Conservation (phyloP, 2,797 vertebrate species). For the Synaphobranchus kaupii region DNA sequence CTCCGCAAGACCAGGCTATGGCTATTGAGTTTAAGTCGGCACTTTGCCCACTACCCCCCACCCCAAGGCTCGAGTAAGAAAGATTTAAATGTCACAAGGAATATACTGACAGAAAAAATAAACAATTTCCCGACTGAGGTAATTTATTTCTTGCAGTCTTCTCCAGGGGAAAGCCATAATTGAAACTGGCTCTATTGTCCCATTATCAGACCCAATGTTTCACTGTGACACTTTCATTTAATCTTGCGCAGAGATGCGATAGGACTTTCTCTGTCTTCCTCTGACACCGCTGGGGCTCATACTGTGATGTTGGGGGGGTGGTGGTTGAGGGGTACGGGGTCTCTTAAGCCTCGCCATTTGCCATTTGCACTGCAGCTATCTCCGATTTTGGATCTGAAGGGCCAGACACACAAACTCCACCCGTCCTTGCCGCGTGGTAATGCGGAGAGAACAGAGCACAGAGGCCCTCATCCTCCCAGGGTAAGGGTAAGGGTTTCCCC, state of each 20-base stretch:
- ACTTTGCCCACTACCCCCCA: background rate
- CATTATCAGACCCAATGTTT: constrained; percentile 55
- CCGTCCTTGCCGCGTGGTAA: background rate
- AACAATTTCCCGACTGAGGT: constrained; percentile 55
- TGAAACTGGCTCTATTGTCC: constrained; percentile 54
- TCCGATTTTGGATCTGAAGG: constrained; percentile 12
- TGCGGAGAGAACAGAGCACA: background rate
- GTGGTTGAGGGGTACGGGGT: background rate
- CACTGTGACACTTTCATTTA: constrained; percentile 57
- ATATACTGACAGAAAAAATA: constrained; percentile 52
- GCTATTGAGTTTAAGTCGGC: constrained; percentile 46
- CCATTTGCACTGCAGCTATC: constrained; percentile 23
- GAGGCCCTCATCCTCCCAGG: background rate
- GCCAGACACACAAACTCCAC: background rate
- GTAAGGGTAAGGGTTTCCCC: background rate
- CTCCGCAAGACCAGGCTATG: constrained; percentile 39
- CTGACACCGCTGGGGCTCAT: constrained; percentile 35
- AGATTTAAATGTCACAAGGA: constrained; percentile 60
- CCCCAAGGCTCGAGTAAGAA: constrained; percentile 42
- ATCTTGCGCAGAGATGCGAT: constrained; percentile 51
- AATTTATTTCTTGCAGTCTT: constrained; percentile 45
- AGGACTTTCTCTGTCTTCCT: constrained; percentile 43
- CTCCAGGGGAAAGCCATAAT: constrained; percentile 58
- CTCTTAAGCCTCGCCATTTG: constrained; percentile 8
- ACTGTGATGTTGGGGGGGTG: constrained; percentile 6